Evolutionary conservation across 2,797 vertebrate genomes (phyloP).

Genomic region (Rhinichthys osculus): DNA sequence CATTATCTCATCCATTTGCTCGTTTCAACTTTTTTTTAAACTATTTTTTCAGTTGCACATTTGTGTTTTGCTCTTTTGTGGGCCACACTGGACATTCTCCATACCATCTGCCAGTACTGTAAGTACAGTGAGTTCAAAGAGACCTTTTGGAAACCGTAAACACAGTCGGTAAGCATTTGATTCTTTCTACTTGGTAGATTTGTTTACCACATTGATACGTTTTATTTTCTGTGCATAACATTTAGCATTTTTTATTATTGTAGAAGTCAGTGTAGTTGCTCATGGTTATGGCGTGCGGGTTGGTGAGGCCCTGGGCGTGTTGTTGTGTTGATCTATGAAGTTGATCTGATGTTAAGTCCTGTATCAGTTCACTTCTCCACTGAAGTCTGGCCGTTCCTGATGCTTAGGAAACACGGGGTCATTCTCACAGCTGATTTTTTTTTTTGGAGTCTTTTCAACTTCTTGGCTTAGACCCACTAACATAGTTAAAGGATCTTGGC

Average conservation of each 20-base stretch:
- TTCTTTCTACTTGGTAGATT: conserved; percentile 59
- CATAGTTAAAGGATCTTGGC: conserved; percentile 78
- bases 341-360: conserved; percentile 25
- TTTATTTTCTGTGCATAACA: conserved; percentile 19
- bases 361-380: conserved; percentile 5
- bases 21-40: conserved; percentile 17
- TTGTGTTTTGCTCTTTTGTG: conserved; percentile 51
- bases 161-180: conserved; percentile 68
- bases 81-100: conserved; percentile 62
- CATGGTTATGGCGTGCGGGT: conserved; percentile 9
- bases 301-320: conserved; percentile 45
- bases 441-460: conserved; percentile 60
- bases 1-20: conserved; percentile 49
- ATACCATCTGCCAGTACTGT: conserved; percentile 58
- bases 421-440: conserved; percentile 65
- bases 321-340: conserved; percentile 2
- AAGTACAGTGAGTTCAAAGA: conserved; percentile 59
- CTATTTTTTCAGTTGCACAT: conserved; percentile 36
- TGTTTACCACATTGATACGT: conserved; percentile 16
- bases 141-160: conserved; percentile 63
- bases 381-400: conserved; percentile 18
- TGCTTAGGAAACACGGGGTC: conserved; percentile 30
- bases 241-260: conserved; percentile 4
- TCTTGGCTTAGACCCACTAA: conserved; percentile 52
- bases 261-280: conserved; percentile 9